Percentiles rank a stretch among this genome's conserved stretches.
Conservation (phyloP, 2,888 invertebrate species). For the Polyommatus iphigenia region DNA sequence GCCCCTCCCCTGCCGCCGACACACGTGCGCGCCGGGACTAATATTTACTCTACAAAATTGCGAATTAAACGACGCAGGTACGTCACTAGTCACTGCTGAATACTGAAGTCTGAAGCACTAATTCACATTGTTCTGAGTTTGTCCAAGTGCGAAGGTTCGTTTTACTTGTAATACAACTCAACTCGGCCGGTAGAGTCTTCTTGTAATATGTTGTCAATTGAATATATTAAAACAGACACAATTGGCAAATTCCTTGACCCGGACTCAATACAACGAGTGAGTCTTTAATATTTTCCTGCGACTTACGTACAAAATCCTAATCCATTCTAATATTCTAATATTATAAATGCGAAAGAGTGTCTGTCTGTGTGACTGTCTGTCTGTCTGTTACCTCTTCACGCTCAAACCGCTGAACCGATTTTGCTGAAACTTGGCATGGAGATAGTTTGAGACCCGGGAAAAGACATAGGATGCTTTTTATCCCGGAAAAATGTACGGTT, state of each 20-base stretch:
- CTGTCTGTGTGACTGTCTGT: too few relatives aligned
- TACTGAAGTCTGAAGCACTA: not conserved
- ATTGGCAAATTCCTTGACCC: not conserved
- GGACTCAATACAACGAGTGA: not conserved
- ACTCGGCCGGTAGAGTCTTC: not conserved
- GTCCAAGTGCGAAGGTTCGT: not conserved
- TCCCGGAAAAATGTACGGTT: too few relatives aligned
- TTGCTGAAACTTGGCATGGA: too few relatives aligned
- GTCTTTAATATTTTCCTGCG: not conserved
- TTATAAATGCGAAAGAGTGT: too few relatives aligned
- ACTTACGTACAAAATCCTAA: not conserved
- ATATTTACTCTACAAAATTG: conserved; percentile 7
- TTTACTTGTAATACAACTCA: not conserved
- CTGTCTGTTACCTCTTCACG: too few relatives aligned
- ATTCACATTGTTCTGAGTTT: not conserved
- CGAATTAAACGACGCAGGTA: not conserved
- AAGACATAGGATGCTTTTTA: too few relatives aligned
- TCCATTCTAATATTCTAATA: too few relatives aligned
- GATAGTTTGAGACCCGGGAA: too few relatives aligned
- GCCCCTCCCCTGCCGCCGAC: not conserved
- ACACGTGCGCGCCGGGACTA: not conserved
- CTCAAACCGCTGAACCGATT: too few relatives aligned
- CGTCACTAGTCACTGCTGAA: not conserved
- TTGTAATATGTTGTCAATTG: not conserved
- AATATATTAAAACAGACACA: not conserved